These are phyloP conservation scores for Petrolisthes manimaculis DNA, from an alignment of 2,888 invertebrate genomes.

Conservation along the genomic window DNA sequence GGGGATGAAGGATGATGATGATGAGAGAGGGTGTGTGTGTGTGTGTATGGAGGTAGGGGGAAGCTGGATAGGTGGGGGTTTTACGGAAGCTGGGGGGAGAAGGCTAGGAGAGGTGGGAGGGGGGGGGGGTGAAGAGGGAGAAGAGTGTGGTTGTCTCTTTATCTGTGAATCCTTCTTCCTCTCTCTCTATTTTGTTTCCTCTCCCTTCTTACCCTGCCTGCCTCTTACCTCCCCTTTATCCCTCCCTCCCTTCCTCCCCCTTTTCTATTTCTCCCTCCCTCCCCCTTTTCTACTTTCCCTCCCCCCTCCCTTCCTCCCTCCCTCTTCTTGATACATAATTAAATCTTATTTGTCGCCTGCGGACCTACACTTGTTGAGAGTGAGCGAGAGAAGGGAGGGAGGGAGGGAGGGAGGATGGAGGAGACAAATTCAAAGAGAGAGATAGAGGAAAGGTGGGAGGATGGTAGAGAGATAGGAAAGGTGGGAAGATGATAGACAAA, in stretches of 20 bases:
- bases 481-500: not conserved
- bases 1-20: no score
- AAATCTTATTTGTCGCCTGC: no score
- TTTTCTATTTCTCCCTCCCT: not conserved
- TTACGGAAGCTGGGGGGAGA: not conserved
- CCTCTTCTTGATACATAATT: not conserved
- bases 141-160: not conserved
- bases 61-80: not conserved
- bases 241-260: constrained; percentile 18
- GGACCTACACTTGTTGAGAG: no score
- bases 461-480: not conserved
- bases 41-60: not conserved
- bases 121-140: not conserved
- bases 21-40: not conserved
- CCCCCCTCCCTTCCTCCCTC: not conserved
- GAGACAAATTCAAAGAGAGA: not conserved
- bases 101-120: not conserved
- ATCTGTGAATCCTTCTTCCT: no score
- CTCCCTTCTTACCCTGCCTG: no score
- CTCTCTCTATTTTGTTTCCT: no score
- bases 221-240: not conserved
- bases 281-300: constrained; percentile 5
- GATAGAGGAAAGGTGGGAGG: not conserved
- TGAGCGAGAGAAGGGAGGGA: not conserved
- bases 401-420: not conserved